Percentiles rank a stretch among this genome's conserved stretches.
Evolutionary conservation across 2,888 invertebrate species (phyloP).

Genomic region (Ferdinandea cuprea): DNA sequence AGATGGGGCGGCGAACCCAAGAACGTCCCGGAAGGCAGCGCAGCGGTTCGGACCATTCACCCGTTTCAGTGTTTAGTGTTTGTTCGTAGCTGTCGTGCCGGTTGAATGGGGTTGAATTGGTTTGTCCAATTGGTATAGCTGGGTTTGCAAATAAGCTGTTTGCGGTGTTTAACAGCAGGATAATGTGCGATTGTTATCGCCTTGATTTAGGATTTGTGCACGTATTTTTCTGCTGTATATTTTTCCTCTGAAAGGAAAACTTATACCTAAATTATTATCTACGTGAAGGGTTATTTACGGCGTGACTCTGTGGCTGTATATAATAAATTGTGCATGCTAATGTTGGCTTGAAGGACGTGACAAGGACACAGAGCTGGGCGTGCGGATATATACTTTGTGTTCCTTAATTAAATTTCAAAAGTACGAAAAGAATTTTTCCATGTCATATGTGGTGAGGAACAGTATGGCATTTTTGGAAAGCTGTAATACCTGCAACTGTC

Average conservation of each 20-base stretch:
- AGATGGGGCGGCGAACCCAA: background rate
- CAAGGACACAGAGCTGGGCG: background rate
- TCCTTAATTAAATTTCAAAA: constrained; percentile 13
- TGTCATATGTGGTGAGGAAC: no score
- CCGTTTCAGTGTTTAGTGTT: constrained; percentile 63
- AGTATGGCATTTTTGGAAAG: no score
- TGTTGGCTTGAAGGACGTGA: constrained; percentile 20
- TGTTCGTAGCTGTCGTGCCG: constrained; percentile 20
- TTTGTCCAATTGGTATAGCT: constrained; percentile 67
- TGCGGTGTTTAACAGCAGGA: constrained; percentile 63
- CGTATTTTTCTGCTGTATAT: constrained; percentile 18
- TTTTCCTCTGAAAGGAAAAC: constrained; percentile 17
- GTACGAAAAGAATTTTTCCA: background rate
- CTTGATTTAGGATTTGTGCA: constrained; percentile 58
- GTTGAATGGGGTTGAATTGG: constrained; percentile 23
- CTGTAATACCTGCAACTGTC: no score
- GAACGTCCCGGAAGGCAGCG: no score
- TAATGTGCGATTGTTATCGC: constrained; percentile 59
- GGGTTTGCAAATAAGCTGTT: constrained; percentile 67
- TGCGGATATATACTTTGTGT: background rate
- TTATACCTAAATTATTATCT: constrained; percentile 54
- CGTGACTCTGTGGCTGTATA: constrained; percentile 29
- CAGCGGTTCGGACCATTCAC: constrained; percentile 1
- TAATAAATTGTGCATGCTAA: constrained; percentile 29
- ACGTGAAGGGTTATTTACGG: constrained; percentile 49